A percentile compares a stretch with the other conserved stretches of the same genome.
These are phyloP conservation scores for Chymomyza costata DNA, from an alignment of 1,140 invertebrate genomes.

Conservation along the genomic window DNA sequence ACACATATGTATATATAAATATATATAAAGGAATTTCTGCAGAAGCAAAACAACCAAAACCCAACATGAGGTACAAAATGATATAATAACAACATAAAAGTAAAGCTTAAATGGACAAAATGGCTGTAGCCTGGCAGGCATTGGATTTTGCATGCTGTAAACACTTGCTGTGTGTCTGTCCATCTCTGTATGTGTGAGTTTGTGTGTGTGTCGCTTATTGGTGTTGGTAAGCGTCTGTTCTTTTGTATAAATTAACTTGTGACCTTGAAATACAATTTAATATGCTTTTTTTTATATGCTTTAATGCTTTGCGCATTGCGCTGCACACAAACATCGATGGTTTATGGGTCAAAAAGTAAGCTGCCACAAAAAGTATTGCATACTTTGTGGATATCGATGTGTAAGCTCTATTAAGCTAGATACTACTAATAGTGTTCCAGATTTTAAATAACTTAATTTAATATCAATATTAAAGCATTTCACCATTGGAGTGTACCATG, in stretches of 20 bases:
- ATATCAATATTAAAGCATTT: too few relatives aligned
- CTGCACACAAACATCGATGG: too few relatives aligned
- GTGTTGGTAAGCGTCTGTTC: conserved; percentile 23
- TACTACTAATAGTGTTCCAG: too few relatives aligned
- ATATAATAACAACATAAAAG: conserved; percentile 5
- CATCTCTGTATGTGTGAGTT: conserved; percentile 16
- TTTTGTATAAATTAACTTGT: conserved; percentile 58
- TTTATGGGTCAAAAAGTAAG: too few relatives aligned
- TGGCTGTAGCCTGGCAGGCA: conserved; percentile 26
- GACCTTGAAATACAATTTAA: conserved; percentile 53
- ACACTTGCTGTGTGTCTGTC: conserved; percentile 1
- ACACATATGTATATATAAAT: too few relatives aligned
- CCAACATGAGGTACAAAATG: too few relatives aligned
- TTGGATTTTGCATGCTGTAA: conserved; percentile 10
- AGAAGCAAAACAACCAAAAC: background rate
- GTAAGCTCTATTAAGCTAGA: too few relatives aligned
- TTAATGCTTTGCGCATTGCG: conserved; percentile 40
- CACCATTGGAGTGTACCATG: too few relatives aligned
- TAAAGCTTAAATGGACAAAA: conserved; percentile 15
- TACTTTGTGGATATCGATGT: conserved; percentile 21
- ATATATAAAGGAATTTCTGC: background rate
- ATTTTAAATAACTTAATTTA: too few relatives aligned
- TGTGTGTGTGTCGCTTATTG: conserved; percentile 16
- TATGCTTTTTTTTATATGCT: conserved; percentile 53
- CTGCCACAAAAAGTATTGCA: conserved; percentile 17